Percentiles rank a stretch among this genome's conserved stretches.
phyloP scores from a whole-genome alignment of 2,113 vertebrate species.

The rabbit (Oryctolagus cuniculus) region DNA sequence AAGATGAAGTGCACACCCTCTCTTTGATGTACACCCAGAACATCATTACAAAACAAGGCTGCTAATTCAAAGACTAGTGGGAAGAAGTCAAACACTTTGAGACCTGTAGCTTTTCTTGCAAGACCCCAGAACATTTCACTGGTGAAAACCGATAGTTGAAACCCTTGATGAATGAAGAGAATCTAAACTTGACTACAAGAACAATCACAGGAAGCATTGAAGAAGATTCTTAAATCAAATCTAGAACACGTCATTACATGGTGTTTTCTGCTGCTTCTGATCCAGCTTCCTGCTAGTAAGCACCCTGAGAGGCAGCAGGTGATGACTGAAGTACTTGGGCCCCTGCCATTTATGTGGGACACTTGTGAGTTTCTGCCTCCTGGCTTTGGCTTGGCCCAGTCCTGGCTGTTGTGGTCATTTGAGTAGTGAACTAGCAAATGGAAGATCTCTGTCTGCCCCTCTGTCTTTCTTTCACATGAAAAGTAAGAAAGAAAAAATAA shows the following conservation, averaged over 20 bases:
- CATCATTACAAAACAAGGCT: slow-evolving; percentile 64
- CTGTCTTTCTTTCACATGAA: no score
- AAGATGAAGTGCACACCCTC: slow-evolving; percentile 13
- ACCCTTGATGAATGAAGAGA: slow-evolving; percentile 58
- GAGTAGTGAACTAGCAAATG: no score
- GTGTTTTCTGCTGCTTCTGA: slow-evolving; percentile 29
- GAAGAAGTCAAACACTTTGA: slow-evolving; percentile 65
- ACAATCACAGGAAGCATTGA: slow-evolving; percentile 41
- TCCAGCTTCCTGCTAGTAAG: no score
- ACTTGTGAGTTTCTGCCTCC: no score
- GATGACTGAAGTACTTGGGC: no score
- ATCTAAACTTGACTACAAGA: slow-evolving; percentile 63
- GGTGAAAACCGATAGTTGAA: slow-evolving; percentile 61
- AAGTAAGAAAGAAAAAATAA: no score
- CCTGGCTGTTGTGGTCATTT: no score
- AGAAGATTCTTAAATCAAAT: slow-evolving; percentile 57
- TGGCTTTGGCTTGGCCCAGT: no score
- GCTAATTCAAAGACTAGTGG: neutral
- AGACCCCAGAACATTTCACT: neutral
- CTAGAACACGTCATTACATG: slow-evolving; percentile 15
- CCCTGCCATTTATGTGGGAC: no score
- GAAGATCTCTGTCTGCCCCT: no score
- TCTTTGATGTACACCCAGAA: neutral
- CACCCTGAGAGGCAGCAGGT: no score
- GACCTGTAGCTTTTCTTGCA: slow-evolving; percentile 60